Base-by-base conservation (phyloP, 1,140 invertebrate species). In the Triops longicaudatus region DNA sequence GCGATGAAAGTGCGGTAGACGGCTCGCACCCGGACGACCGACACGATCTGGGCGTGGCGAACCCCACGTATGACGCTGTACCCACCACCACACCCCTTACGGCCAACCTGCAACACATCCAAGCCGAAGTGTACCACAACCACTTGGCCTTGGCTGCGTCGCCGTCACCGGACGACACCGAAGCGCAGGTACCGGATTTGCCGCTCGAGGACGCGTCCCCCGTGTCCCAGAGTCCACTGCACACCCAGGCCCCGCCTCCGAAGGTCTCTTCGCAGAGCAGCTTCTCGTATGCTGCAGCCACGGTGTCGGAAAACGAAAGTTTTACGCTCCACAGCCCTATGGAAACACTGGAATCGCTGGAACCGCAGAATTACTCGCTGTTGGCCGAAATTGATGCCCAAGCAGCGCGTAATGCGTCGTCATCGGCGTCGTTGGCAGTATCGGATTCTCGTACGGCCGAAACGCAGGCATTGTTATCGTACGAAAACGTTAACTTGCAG, bases 241-340 rank as follows among this genome's bases (percentile, higher is more conserved):
- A 42, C 73, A 44, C 26, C 76, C n/a, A 73, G 42, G 76, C 76
- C 41, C 37, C 43, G 74, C 27, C 50, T 63, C 14, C 50, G 17
- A 22, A 37, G 17, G 50, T 10, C 10, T 63, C 50, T 63, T 63
- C 50, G 44, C 74, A 75, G 28, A 43, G 81, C 80, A 73, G 82
- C 81, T 76, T 83, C 27, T 82, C 82, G n/a, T 81, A 83, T 63
- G 81, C 81, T 6, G 50, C 17, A 5, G 82, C 83, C 11, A 73
- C n/a, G 43, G 80, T 81, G 14, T 83, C 83, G 10, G 83, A 84
- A 76, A 83, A 83, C 77, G 83, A 83, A 76, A 83, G 82, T 50
- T 81, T 83, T 63, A 82, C 81, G 26, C 73, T 83, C 10, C 81
- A 80, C 26, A 81, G 80, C 73, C 80, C 80, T 12, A 73, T 26